Evolutionary conservation across 2,113 vertebrate genomes (phyloP).

Genomic region (Megaptera novaeangliae): DNA sequence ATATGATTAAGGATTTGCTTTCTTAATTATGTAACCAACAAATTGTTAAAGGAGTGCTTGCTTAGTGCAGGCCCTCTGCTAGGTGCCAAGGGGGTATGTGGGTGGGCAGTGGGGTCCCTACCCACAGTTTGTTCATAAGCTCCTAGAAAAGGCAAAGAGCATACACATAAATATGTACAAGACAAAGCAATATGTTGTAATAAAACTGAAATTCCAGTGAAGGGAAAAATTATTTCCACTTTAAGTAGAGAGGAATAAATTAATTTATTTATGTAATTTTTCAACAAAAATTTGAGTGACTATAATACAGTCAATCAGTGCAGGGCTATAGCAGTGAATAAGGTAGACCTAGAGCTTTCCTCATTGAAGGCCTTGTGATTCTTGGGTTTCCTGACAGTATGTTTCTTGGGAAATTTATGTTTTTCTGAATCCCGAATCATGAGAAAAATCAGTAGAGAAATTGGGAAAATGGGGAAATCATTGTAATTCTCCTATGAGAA

Average conservation of each 20-base stretch:
- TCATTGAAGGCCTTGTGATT: not conserved
- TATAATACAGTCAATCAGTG: not conserved
- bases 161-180: not conserved
- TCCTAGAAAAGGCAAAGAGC: not conserved
- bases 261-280: not conserved
- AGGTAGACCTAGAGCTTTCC: not conserved
- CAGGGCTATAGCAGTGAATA: accelerated
- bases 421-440: not conserved
- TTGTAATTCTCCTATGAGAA: not conserved
- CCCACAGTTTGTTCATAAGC: not conserved
- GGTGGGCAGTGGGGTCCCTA: not conserved
- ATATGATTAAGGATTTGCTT: not conserved
- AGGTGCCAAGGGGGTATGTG: not conserved
- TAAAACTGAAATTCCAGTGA: not conserved
- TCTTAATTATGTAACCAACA: not conserved
- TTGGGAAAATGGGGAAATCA: not conserved
- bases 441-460: not conserved
- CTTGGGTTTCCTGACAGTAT: not conserved
- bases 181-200: not conserved
- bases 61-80: not conserved
- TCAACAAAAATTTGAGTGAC: not conserved
- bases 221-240: not conserved
- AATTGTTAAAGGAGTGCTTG: not conserved
- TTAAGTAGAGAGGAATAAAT: not conserved
- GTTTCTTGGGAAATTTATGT: not conserved